Conservation (phyloP, 2,113 vertebrate genomes). For the Atrichornis clamosus region DNA sequence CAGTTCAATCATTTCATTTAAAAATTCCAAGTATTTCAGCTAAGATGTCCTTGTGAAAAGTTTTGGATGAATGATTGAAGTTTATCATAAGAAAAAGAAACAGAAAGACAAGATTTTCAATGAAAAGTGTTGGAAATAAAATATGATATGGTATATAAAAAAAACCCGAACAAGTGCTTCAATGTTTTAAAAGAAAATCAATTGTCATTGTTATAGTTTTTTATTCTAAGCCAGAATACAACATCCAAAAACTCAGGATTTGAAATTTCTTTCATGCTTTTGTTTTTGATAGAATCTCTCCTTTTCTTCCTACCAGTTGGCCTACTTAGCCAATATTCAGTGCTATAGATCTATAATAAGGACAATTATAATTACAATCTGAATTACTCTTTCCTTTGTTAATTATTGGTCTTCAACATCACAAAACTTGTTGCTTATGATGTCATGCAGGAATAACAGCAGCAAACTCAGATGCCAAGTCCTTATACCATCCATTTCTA, state of each 20-base stretch:
- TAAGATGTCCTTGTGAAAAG: not conserved
- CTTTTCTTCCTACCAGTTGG: not conserved
- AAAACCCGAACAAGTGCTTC: fast-evolving
- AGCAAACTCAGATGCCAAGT: not conserved
- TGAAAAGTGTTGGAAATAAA: not conserved
- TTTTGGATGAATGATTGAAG: not conserved
- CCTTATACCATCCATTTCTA: not conserved
- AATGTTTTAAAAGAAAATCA: not conserved
- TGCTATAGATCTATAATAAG: not conserved
- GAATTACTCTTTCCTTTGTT: not conserved
- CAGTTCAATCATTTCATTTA: not conserved
- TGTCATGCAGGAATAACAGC: not conserved
- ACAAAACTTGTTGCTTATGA: not conserved
- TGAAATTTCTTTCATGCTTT: not conserved
- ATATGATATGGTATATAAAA: not conserved
- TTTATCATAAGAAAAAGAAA: not conserved
- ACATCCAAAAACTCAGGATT: not conserved
- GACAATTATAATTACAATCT: not conserved
- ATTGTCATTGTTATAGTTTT: not conserved
- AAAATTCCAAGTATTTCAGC: not conserved
- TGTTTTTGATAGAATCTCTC: not conserved
- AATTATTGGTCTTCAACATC: not conserved
- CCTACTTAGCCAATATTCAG: not conserved
- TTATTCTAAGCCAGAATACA: not conserved
- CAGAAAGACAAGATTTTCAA: not conserved